Evolutionary conservation across 2,113 vertebrate species (phyloP), one percentile per base, ranked within the genome.

Genomic region (Petromus typicus): DNA sequence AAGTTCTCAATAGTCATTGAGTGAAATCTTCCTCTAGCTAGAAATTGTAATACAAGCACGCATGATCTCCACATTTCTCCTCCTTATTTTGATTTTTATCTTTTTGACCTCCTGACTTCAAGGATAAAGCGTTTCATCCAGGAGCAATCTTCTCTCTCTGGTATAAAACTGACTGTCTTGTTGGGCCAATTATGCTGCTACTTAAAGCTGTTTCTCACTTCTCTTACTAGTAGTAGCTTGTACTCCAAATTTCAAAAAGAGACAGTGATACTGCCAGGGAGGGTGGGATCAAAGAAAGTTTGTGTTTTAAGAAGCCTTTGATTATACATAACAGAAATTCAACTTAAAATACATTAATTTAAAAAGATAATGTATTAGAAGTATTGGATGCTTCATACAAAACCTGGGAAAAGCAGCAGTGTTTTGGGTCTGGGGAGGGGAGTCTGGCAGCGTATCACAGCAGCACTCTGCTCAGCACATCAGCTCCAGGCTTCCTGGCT

Each of bases 241-340:
- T 45, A 54, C 40, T 84, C 71, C 59, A 71, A 37, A 67, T 71
- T 75, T 90, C 37, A 78, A 3, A 1, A 57, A 83, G 54, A 18
- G 83, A 75, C 20, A 89, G 63, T 56, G 7, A 1, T 43, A 40
- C 12, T 16, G 40, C 34, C 61, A 83, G 22, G 25, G 34, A 85
- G 16, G 73, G 51, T 17, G 54, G 23, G 32, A 73, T 48, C 37
- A 84, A 27, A 86, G 43, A 5, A 89, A 45, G 0, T 43, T 54
- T 48, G 18, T 66, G 10, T 30, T 3, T 76, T 92, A 57, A 51
- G 27, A 86, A 95, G 22, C 2, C n/a, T 94, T 86, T 81, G 79
- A 76, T 57, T 64, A 34, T 13, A 92, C 79, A 86, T 81, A 30
- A 54, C 45, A 92, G 89, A 75, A 96, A 87, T 64, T 2, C 34